Evolutionary conservation across 2,113 vertebrate genomes (phyloP), one percentile per base, ranked within the genome.

Genomic region (Struthio camelus): DNA sequence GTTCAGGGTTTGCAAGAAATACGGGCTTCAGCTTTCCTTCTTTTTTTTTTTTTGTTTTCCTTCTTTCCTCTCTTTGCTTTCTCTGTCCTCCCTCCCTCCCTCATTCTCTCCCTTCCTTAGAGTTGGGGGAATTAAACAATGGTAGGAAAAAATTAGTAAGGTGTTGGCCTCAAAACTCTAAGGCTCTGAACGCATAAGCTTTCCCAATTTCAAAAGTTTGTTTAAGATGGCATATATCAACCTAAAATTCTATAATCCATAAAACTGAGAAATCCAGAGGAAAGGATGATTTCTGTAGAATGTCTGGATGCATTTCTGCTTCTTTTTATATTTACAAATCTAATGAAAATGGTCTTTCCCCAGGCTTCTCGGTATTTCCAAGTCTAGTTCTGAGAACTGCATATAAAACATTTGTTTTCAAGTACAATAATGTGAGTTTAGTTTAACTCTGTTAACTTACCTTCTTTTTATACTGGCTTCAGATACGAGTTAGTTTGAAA

Each of bases 21-120:
- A 65, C 0, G 61, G 25, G 2, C 6, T 80, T 76, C 10, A 62
- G 6, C 14, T 80, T 14, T 64, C 1, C 0, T 61, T 85, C 46
- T 8, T 58, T 62, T 18, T 40, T 40, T 32, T 30, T 32, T 25
- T 6, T 17, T 11, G 23, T 50, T 30, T 7, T 64, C 25, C 8
- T 81, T 40, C 16, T 10, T 13, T 78, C 9, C 30, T 38, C 8
- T 80, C 73, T 69, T 51, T 10, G 6, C 5, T 51, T 11, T 14
- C 18, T 92, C 11, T 54, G 59, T 16, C 46, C 10, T 12, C 58
- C 7, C 17, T 42, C 17, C 14, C 11, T 59, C 76, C 25, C 28
- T 90, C 38, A 51, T 85, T 61, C 48, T 75, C 24, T 70, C 58
- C 27, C 28, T 61, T 65, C 10, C 82, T 59, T 44, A 75, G 30